Evolutionary conservation across 2,888 invertebrate genomes (phyloP).

Genomic region (Eupithecia tripunctaria): DNA sequence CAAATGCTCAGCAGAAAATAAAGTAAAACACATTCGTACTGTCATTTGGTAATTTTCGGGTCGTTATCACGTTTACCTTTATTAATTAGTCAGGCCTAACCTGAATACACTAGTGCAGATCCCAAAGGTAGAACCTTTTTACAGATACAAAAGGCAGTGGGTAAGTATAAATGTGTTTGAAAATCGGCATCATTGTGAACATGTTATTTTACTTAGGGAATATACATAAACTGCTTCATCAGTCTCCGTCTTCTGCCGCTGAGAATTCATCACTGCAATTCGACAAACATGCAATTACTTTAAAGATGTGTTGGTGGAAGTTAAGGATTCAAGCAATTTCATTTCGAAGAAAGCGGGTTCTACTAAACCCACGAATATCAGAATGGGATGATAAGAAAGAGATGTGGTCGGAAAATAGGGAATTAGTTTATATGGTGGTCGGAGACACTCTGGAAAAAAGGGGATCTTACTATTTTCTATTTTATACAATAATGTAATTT

Average conservation of each 20-base stretch:
- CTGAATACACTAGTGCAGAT: conserved; percentile 6
- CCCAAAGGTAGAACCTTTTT: conserved; percentile 10
- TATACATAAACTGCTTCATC: conserved; percentile 7
- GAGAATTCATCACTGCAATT: background rate
- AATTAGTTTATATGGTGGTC: background rate
- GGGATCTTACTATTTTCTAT: too few relatives aligned
- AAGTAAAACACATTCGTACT: conserved; percentile 5
- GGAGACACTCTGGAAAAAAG: too few relatives aligned
- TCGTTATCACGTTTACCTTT: conserved; percentile 11
- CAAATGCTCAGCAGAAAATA: background rate
- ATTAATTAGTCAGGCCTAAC: conserved; percentile 13
- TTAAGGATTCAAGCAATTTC: background rate
- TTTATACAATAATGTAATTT: too few relatives aligned
- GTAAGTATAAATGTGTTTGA: conserved; percentile 2
- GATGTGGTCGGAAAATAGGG: background rate
- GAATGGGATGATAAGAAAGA: background rate
- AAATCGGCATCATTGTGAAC: background rate
- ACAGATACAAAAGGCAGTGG: conserved; percentile 2
- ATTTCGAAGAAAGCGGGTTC: background rate
- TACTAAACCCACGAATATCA: background rate
- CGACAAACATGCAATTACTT: background rate
- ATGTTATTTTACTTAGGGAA: conserved; percentile 5
- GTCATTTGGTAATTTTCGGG: conserved; percentile 5
- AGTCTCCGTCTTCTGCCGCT: conserved; percentile 11
- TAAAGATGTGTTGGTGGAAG: background rate